phyloP scores from a whole-genome alignment of 2,113 vertebrate species.

The Syngnathus floridae region DNA sequence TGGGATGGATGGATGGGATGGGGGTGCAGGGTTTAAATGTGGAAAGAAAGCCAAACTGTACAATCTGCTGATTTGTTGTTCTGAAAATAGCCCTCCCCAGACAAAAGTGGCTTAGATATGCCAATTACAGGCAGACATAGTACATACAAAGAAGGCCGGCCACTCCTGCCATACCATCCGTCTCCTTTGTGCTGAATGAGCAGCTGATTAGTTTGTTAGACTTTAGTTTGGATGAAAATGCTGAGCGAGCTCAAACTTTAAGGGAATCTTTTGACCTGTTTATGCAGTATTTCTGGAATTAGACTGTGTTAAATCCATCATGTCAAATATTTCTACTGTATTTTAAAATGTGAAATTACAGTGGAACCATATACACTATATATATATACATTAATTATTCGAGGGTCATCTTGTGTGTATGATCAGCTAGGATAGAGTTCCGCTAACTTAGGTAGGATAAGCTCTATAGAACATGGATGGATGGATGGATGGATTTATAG shows the following conservation, averaged over 20 bases:
- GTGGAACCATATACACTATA: too few species aligned
- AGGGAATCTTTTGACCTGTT: too few species aligned
- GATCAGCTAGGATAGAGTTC: too few species aligned
- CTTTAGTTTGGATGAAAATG: not conserved
- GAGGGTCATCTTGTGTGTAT: too few species aligned
- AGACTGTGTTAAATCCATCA: not conserved
- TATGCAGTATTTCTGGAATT: not conserved
- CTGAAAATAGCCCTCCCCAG: slow-evolving; percentile 6
- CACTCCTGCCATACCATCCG: too few species aligned
- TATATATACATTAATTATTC: too few species aligned
- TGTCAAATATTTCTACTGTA: not conserved
- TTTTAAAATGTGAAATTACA: too few species aligned
- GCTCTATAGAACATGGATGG: not conserved
- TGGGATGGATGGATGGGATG: too few species aligned
- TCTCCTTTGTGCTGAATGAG: not conserved
- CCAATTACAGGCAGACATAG: slow-evolving; percentile 29
- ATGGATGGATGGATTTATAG: not conserved
- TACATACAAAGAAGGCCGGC: not conserved
- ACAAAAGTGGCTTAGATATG: slow-evolving; percentile 49
- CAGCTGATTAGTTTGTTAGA: not conserved
- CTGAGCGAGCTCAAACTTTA: not conserved
- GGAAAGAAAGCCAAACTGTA: slow-evolving; percentile 19
- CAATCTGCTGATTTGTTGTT: slow-evolving; percentile 25
- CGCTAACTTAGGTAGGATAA: not conserved
- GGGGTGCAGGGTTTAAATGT: slow-evolving; percentile 18